Base-by-base conservation (phyloP, 2,113 vertebrate species). In the Corynorhinus townsendii region DNA sequence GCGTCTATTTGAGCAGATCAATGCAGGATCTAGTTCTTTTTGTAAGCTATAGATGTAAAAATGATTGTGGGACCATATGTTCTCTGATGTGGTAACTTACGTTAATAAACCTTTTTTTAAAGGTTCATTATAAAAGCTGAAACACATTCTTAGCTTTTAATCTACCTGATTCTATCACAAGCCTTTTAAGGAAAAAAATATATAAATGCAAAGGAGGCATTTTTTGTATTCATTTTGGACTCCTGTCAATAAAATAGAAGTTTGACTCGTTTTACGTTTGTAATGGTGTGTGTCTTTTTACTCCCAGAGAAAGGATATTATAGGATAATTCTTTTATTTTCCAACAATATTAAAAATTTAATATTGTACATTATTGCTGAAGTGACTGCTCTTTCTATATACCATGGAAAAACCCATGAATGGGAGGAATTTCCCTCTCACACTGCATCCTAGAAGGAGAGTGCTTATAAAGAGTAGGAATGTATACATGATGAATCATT, bases 181-280 rank as follows among this genome's bases (percentile, higher is more conserved):
- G 96, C 38, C 95, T 98, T 98, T 98, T 97, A 98, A 97, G 86
- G 96, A 95, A 96, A 94, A 97, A 97, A 94, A 62, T 69, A 94
- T n/a, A 85, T 73, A 95, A 97, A 96, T 96, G 88, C 96, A 93
- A 93, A 95, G 95, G 97, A 97, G 94, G 86, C 93, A 93, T 87
- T 97, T 97, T 98, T 98, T 98, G 97, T 98, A 98, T 97, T 97
- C 96, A 47, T 98, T 98, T 98, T 98, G 93, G 97, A 98, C 97
- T 98, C 97, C 97, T 98, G 87, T 98, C 96, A 98, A 98, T 98
- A 98, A 98, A 98, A 97, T 98, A 97, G 97, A 97, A 96, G 94
- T 98, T 98, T 98, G 98, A 97, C 96, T 98, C 95, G 76, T 97
- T 98, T 98, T 98, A 94, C 71, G 83, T 98, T 98, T 98, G 97